Percentiles rank a stretch among this genome's conserved stretches.
phyloP scores from a whole-genome alignment of 2,113 vertebrate genomes.

The Platysternon megacephalum region DNA sequence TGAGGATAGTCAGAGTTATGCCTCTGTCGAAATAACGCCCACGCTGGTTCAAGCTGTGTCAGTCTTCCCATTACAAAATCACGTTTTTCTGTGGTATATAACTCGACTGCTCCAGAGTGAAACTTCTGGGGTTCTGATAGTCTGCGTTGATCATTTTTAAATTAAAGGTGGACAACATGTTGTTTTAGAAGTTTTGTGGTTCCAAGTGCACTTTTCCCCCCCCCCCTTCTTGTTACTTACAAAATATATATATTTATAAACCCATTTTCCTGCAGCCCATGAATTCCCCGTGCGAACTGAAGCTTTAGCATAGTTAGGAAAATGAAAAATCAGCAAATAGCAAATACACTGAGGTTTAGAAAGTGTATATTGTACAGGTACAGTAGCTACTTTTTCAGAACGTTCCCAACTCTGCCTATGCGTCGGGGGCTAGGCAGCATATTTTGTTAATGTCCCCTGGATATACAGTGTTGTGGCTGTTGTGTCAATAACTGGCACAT shows the following conservation, averaged over 20 bases:
- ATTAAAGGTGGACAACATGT: constrained; percentile 11
- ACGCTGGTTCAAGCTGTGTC: not conserved
- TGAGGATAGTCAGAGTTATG: not conserved
- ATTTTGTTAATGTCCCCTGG: not conserved
- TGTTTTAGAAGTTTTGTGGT: not conserved
- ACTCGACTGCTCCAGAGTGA: not conserved
- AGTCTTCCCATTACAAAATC: constrained; percentile 28
- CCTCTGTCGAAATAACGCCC: not conserved
- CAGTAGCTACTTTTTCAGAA: not conserved
- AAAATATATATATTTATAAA: not conserved
- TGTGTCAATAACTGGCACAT: not conserved
- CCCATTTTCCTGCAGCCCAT: not conserved
- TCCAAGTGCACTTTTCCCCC: not conserved
- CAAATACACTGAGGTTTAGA: not conserved
- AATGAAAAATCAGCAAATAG: not conserved
- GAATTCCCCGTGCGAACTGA: constrained; percentile 35
- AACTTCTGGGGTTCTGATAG: not conserved
- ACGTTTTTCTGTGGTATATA: not conserved
- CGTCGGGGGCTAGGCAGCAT: not conserved
- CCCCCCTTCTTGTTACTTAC: not conserved
- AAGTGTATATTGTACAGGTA: not conserved
- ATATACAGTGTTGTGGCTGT: not conserved
- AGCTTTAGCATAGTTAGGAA: not conserved
- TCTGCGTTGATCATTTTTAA: not conserved
- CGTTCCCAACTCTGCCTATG: not conserved